Evolutionary conservation across 2,113 vertebrate species (phyloP), one percentile per base, ranked within the genome.

Genomic region (Trichechus manatus): DNA sequence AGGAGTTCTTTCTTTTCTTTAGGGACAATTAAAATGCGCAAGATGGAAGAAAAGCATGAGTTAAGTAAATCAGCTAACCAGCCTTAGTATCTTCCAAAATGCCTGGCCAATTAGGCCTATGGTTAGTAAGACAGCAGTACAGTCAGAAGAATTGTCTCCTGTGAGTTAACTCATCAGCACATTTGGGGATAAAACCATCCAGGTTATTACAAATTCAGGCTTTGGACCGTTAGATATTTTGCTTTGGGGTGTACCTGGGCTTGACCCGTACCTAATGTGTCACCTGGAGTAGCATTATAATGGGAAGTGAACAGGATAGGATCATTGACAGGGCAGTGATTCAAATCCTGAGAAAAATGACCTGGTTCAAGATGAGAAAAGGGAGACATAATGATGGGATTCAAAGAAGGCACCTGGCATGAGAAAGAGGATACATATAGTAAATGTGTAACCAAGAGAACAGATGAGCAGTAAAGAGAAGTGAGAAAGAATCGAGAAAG

Each of bases 271-370:
- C 4, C 61, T 68, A 9, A 66, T 33, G 22, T 80, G 31, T 95
- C 81, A 79, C n/a, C 33, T 77, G 63, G 75, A 74, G 89, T 56
- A 95, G 9, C 63, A 84, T 1, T 77, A 27, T 72, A 80, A 84
- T 56, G n/a, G 25, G 64, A 83, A 33, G n/a, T 33, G 27, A 44
- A 81, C 50, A 33, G 20, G 53, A 90, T 31, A 5, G 87, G 64
- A n/a, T 92, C 47, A n/a, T 56, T 61, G 50, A 92, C 15, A 90
- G 33, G 25, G 25, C 17, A 93, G 23, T 50, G 17, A 92, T 44
- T 94, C 72, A 84, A 92, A 81, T 95, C 72, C 66, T 88, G 29
- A 56, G 15, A 3, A 70, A 84, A 94, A 92, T 70, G 19, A 83
- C 33, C 61, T 85, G 33, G 29, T 85, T 89, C 66, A 86, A 59